Conservation (phyloP, 2,797 vertebrate genomes). For the Sternarchorhynchus goeldii region DNA sequence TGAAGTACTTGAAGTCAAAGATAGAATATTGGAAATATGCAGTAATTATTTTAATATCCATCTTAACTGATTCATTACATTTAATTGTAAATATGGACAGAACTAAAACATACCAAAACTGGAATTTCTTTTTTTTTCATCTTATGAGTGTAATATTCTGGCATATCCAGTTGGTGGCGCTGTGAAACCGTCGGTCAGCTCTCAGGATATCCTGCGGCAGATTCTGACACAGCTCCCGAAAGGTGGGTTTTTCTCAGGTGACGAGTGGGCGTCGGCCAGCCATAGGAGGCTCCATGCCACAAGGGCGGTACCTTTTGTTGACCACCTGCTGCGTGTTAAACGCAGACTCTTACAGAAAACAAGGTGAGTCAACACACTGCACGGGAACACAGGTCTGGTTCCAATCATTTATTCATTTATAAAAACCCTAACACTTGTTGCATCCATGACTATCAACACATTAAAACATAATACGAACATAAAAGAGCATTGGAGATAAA, state of each 20-base stretch:
- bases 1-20: no score
- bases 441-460: no score
- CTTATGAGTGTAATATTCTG: no score
- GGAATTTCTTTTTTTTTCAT: no score
- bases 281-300: slow-evolving; percentile 60
- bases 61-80: no score
- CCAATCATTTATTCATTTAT: background rate
- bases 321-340: slow-evolving; percentile 65
- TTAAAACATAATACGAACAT: no score
- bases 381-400: slow-evolving; percentile 58
- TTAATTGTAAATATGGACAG: no score
- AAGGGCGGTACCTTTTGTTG: slow-evolving; percentile 75
- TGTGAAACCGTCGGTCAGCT: slow-evolving; percentile 50
- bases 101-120: no score
- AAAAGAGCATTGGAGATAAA: no score
- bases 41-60: no score
- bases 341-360: slow-evolving; percentile 65
- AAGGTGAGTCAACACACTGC: slow-evolving; percentile 38
- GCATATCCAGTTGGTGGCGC: slow-evolving; percentile 5
- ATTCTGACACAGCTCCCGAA: slow-evolving; percentile 69
- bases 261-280: slow-evolving; percentile 30
- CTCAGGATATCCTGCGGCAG: slow-evolving; percentile 62
- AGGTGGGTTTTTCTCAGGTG: fast-evolving
- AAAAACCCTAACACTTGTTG: no score
- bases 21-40: no score